A percentile compares a stretch with the other conserved stretches of the same genome.
These are phyloP conservation scores for Mythimna ferrago DNA, from an alignment of 2,888 invertebrate species.

Conservation along the genomic window DNA sequence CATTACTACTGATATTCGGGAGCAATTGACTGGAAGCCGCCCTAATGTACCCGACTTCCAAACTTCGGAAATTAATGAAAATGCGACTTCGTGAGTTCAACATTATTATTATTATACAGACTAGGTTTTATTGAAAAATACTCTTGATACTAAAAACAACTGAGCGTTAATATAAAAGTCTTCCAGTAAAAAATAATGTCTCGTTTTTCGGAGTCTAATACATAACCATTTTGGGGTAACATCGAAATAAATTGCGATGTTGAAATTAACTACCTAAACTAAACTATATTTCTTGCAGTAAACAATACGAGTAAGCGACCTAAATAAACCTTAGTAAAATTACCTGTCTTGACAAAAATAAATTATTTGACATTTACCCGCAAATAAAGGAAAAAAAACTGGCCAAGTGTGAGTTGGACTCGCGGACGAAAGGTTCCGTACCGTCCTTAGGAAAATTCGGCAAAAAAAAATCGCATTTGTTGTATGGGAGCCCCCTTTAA, in stretches of 20 bases:
- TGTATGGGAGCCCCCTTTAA: too few relatives aligned
- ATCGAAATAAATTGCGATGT: constrained; percentile 28
- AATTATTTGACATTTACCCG: constrained; percentile 13
- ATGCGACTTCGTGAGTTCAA: constrained; percentile 43
- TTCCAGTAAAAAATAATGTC: constrained; percentile 33
- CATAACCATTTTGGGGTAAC: constrained; percentile 24
- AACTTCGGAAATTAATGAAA: constrained; percentile 50
- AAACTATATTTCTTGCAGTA: constrained; percentile 21
- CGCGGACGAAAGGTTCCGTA: too few relatives aligned
- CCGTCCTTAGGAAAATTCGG: too few relatives aligned
- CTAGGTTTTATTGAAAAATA: constrained; percentile 36
- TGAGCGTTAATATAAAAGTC: constrained; percentile 19
- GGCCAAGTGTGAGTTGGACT: too few relatives aligned
- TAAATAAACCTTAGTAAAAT: constrained; percentile 25
- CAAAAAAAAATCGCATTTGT: too few relatives aligned
- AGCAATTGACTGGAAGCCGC: constrained; percentile 73
- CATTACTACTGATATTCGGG: constrained; percentile 73
- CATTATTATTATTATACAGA: constrained; percentile 35
- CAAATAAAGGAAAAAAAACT: constrained; percentile 1
- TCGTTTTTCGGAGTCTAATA: constrained; percentile 19
- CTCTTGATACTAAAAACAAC: constrained; percentile 10
- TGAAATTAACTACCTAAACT: constrained; percentile 11
- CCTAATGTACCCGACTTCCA: constrained; percentile 62
- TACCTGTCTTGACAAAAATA: constrained; percentile 5
- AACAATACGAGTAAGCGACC: constrained; percentile 19